Conservation (phyloP, 2,797 vertebrate species). For the Microctenopoma lineatum region DNA sequence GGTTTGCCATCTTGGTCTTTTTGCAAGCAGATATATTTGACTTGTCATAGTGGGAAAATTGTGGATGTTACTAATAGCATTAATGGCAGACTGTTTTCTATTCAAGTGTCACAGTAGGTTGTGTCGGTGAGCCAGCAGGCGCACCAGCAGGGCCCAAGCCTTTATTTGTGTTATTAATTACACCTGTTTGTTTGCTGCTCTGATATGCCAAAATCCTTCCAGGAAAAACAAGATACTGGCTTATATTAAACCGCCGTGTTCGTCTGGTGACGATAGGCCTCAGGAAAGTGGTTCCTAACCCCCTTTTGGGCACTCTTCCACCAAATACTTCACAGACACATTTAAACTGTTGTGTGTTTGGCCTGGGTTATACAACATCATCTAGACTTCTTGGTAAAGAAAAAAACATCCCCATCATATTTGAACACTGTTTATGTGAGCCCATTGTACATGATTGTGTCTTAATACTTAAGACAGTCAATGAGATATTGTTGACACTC, state of each 20-base stretch:
- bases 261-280: conserved; percentile 11
- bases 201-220: conserved; percentile 17
- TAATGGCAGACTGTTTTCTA: conserved; percentile 14
- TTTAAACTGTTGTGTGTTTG: conserved; percentile 15
- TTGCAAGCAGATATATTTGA: conserved; percentile 6
- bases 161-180: conserved; percentile 37
- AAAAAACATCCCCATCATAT: conserved; percentile 2
- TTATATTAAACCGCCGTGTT: conserved; percentile 7
- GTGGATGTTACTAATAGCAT: conserved; percentile 25
- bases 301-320: not conserved
- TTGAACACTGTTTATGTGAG: too few species aligned
- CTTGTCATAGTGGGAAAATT: conserved; percentile 12
- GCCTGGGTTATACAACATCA: conserved; percentile 19
- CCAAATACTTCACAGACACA: conserved; percentile 19
- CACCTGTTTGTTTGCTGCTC: conserved; percentile 17
- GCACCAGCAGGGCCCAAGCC: conserved; percentile 15
- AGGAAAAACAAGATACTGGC: not conserved
- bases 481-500: conserved; percentile 24
- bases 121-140: conserved; percentile 17
- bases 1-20: not conserved
- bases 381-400: conserved; percentile 36
- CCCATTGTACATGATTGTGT: not conserved
- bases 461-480: not conserved
- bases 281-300: conserved; percentile 2
- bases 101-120: conserved; percentile 18